Evolutionary conservation across 2,888 invertebrate species (phyloP).

Genomic region (Perdita meconis): DNA sequence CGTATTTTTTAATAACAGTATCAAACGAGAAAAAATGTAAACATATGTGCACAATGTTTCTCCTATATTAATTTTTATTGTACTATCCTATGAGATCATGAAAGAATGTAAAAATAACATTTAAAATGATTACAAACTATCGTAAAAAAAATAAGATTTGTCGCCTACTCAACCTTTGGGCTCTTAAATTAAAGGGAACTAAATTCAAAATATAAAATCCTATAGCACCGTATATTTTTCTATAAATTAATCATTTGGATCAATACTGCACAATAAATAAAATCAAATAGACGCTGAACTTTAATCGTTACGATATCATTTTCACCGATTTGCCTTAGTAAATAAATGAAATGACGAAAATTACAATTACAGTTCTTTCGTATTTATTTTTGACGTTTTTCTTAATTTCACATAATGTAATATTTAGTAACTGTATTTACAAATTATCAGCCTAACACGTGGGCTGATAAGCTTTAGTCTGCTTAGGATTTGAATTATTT

Average conservation of each 20-base stretch:
- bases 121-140: constrained; percentile 6
- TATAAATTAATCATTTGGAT: background rate
- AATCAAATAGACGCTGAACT: constrained; percentile 15
- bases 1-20: background rate
- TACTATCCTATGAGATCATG: constrained; percentile 9
- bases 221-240: background rate
- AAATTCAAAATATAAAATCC: background rate
- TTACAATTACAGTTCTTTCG: constrained; percentile 63
- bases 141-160: constrained; percentile 2
- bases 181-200: constrained; percentile 12
- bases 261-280: constrained; percentile 21
- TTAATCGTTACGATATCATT: constrained; percentile 20
- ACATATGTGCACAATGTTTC: background rate
- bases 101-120: constrained; percentile 10
- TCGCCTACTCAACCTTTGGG: background rate
- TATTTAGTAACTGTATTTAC: constrained; percentile 82
- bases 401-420: constrained; percentile 76
- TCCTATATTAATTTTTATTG: background rate
- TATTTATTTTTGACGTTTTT: constrained; percentile 69
- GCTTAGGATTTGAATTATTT: constrained; percentile 76
- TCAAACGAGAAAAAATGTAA: background rate
- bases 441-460: constrained; percentile 77
- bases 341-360: constrained; percentile 53
- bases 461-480: constrained; percentile 76
- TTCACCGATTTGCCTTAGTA: constrained; percentile 20